Percentiles rank a stretch among this genome's conserved stretches.
phyloP scores from a whole-genome alignment of 37 sponge, comb jelly and placozoan genomes.

The Hormiphora californensis region DNA sequence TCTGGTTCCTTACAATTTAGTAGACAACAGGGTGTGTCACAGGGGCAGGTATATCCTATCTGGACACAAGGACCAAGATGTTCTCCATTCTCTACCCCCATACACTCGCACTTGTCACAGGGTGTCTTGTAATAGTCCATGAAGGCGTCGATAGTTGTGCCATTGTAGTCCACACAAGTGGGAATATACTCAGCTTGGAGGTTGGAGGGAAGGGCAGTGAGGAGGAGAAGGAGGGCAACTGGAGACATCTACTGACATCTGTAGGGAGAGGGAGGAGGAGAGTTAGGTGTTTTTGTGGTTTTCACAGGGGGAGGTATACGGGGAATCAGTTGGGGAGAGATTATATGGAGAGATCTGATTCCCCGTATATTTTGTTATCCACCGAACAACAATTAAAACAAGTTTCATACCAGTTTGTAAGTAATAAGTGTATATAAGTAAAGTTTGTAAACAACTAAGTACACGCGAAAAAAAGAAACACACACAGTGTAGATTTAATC shows the following conservation, averaged over 20 bases:
- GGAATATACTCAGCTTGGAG: background rate
- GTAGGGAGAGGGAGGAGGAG: background rate
- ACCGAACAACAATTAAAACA: too few relatives aligned
- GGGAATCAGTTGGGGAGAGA: too few relatives aligned
- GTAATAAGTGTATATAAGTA: too few relatives aligned
- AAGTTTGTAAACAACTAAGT: too few relatives aligned
- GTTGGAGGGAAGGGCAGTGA: background rate
- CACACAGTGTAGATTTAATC: too few relatives aligned
- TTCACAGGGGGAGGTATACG: background rate
- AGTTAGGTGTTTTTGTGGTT: background rate
- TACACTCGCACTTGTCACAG: slow-evolving; percentile 30
- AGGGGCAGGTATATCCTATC: slow-evolving; percentile 14
- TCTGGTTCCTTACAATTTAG: background rate
- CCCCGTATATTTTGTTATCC: too few relatives aligned
- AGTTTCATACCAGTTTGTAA: too few relatives aligned
- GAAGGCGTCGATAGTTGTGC: background rate
- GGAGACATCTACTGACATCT: background rate
- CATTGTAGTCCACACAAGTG: background rate
- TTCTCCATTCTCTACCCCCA: background rate
- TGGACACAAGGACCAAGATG: background rate
- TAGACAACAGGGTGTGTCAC: slow-evolving; percentile 16
- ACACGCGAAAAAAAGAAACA: too few relatives aligned
- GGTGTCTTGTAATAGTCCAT: background rate
- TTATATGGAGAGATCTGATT: too few relatives aligned
- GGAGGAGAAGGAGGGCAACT: background rate